Conservation (phyloP, 2,113 vertebrate genomes). For the Anguilla japonica region DNA sequence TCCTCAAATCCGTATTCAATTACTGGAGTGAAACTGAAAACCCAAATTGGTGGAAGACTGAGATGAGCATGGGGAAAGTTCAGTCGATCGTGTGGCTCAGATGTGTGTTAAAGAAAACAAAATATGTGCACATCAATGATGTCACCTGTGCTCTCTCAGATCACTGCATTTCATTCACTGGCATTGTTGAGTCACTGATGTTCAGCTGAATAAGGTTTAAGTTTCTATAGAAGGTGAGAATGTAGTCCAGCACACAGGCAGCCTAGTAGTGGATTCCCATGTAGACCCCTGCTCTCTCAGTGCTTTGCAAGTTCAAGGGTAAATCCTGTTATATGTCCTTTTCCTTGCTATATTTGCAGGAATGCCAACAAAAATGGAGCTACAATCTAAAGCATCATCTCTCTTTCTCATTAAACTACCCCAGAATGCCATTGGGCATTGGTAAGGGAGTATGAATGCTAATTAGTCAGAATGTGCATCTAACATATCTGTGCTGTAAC, state of each 20-base stretch:
- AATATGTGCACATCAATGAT: not conserved
- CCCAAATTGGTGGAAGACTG: conserved; percentile 57
- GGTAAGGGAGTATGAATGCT: too few relatives aligned
- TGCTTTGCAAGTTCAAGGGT: too few relatives aligned
- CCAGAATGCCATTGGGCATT: too few relatives aligned
- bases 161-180: not conserved
- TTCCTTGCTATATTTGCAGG: not conserved
- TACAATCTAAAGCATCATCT: not conserved
- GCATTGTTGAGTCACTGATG: not conserved
- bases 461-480: too few relatives aligned
- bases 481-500: too few relatives aligned
- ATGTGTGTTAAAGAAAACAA: not conserved
- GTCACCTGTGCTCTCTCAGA: not conserved
- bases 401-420: too few relatives aligned
- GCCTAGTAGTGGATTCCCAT: too few relatives aligned
- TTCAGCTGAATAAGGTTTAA: not conserved
- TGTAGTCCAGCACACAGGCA: not conserved
- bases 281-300: too few relatives aligned
- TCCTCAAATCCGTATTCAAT: conserved; percentile 50
- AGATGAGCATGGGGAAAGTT: conserved; percentile 22
- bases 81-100: not conserved
- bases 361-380: not conserved
- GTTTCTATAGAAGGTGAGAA: not conserved
- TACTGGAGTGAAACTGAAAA: conserved; percentile 52
- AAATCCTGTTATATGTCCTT: not conserved